Percentiles rank a stretch among this genome's conserved stretches.
These are phyloP conservation scores for Eospalax fontanierii DNA, from an alignment of 2,797 vertebrate species.

Conservation along the genomic window DNA sequence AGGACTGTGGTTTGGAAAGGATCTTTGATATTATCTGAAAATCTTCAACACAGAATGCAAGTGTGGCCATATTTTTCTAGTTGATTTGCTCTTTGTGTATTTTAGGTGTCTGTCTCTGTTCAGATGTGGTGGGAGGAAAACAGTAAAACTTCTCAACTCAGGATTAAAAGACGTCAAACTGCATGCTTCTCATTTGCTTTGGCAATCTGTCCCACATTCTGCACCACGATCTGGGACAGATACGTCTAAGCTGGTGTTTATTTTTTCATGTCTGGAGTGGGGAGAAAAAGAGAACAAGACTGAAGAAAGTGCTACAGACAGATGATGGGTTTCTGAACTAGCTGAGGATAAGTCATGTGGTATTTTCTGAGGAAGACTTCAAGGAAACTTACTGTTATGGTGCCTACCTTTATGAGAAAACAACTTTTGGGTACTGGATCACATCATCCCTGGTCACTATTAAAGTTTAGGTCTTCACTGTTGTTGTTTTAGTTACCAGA, in stretches of 20 bases:
- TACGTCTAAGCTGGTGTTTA: slow-evolving; percentile 41
- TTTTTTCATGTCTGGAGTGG: slow-evolving; percentile 24
- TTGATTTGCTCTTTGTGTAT: slow-evolving; percentile 80
- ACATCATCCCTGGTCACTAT: background rate
- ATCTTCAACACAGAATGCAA: slow-evolving; percentile 81
- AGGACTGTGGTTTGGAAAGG: slow-evolving; percentile 87
- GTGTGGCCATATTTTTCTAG: slow-evolving; percentile 83
- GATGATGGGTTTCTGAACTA: background rate
- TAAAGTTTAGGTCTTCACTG: background rate
- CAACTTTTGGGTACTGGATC: background rate
- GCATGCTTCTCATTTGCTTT: background rate
- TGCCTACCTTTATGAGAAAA: background rate
- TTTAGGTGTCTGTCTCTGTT: slow-evolving; percentile 87
- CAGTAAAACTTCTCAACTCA: slow-evolving; percentile 81
- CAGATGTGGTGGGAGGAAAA: slow-evolving; percentile 89
- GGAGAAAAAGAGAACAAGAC: background rate
- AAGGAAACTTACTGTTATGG: background rate
- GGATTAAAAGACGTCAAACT: slow-evolving; percentile 70
- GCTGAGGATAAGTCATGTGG: background rate
- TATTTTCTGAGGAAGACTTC: background rate
- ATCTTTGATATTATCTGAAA: slow-evolving; percentile 87
- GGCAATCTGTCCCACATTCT: slow-evolving; percentile 65
- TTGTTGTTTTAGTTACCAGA: background rate
- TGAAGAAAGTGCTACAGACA: background rate
- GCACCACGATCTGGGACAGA: slow-evolving; percentile 8